A percentile compares a stretch with the other conserved stretches of the same genome.
Evolutionary conservation across 2,888 invertebrate genomes (phyloP).

Genomic region (Drosophila falleni): DNA sequence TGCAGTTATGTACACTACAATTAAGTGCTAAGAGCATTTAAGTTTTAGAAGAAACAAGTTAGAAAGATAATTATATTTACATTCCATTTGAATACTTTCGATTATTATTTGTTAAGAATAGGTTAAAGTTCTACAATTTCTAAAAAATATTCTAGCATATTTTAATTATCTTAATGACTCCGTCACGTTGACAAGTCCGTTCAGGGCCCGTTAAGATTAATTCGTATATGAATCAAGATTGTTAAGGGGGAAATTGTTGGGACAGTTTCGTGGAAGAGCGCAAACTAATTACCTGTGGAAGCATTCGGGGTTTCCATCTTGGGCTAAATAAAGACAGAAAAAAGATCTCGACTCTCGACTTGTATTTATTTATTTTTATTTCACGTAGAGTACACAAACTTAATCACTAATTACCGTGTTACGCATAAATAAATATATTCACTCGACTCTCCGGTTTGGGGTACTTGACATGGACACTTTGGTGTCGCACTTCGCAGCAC

Average conservation of each 20-base stretch:
- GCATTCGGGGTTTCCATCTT: conserved; percentile 44
- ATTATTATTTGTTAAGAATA: background rate
- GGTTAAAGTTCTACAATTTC: too few species aligned
- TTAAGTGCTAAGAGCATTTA: background rate
- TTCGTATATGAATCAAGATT: conserved; percentile 19
- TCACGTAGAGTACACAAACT: conserved; percentile 65
- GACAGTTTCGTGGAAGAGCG: conserved; percentile 44
- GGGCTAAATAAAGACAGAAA: conserved; percentile 29
- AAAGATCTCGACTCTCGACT: background rate
- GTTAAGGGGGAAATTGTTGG: background rate
- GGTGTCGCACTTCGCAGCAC: conserved; percentile 60
- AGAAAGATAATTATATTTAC: too few species aligned
- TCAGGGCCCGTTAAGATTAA: background rate
- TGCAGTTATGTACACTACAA: background rate
- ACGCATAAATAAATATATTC: conserved; percentile 59
- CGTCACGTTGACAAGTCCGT: conserved; percentile 9
- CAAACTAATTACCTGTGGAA: conserved; percentile 53
- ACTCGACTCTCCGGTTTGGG: conserved; percentile 29
- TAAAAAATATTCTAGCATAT: background rate
- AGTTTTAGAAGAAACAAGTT: background rate
- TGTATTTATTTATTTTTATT: conserved; percentile 29
- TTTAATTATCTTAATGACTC: background rate
- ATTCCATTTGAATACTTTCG: background rate
- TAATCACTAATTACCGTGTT: conserved; percentile 78
- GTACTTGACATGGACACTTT: conserved; percentile 53